phyloP scores from a whole-genome alignment of 2,113 vertebrate species.

The Sinocyclocheilus maitianheensis region DNA sequence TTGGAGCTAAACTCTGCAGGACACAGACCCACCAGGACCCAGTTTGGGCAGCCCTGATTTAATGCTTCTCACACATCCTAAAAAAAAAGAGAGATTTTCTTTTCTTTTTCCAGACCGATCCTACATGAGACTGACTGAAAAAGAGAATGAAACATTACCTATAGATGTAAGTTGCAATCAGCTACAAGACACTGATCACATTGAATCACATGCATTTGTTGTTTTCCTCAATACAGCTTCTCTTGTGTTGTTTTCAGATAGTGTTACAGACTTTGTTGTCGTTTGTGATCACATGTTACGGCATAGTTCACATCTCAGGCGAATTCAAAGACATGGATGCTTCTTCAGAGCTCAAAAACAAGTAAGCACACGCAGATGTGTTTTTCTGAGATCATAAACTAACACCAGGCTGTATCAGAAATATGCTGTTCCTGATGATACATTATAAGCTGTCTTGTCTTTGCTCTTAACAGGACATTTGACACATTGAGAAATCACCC shows the following conservation, averaged over 20 bases:
- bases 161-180: constrained; percentile 86
- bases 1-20: too few relatives aligned
- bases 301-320: constrained; percentile 94
- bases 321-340: constrained; percentile 98
- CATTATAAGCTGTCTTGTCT: too few relatives aligned
- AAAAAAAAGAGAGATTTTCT: not conserved
- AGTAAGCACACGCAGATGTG: constrained; percentile 72
- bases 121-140: constrained; percentile 94
- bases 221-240: not conserved
- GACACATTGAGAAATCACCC: constrained; percentile 97
- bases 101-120: constrained; percentile 81
- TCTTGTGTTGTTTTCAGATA: constrained; percentile 78
- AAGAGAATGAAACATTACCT: constrained; percentile 95
- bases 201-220: not conserved
- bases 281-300: constrained; percentile 93
- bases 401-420: not conserved
- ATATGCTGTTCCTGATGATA: too few relatives aligned
- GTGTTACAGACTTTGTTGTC: constrained; percentile 94
- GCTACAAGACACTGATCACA: accelerated
- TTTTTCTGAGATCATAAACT: not conserved
- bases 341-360: constrained; percentile 96
- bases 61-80: not conserved
- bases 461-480: constrained; percentile 81
- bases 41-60: too few relatives aligned
- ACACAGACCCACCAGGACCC: too few relatives aligned